Percentiles rank a stretch among this genome's conserved stretches.
Conservation (phyloP, 2,888 invertebrate genomes). For the Synergus umbraculus region DNA sequence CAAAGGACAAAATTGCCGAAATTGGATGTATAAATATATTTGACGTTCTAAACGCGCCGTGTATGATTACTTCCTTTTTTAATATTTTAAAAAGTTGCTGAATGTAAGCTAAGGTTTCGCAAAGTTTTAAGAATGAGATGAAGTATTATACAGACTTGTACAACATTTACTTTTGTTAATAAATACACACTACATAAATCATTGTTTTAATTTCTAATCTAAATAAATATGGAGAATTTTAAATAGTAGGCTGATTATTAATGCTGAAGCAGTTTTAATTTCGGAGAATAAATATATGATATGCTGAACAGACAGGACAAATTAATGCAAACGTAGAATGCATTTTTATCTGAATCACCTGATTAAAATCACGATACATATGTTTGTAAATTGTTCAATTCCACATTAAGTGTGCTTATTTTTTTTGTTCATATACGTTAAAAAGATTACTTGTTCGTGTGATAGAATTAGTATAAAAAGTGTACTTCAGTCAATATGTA, state of each 20-base stretch:
- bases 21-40: neutral
- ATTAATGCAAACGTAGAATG: neutral
- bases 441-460: neutral
- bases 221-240: neutral
- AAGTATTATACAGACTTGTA: constrained; percentile 30
- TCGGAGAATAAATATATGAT: constrained; percentile 11
- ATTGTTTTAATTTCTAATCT: neutral
- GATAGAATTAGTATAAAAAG: constrained; percentile 23
- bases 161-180: constrained; percentile 29
- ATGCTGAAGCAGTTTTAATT: constrained; percentile 6
- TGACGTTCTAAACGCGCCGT: constrained; percentile 4
- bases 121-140: neutral
- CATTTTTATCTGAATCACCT: neutral
- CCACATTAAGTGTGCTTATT: neutral
- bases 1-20: constrained; percentile 13
- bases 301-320: neutral
- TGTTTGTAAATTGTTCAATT: neutral
- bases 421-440: neutral
- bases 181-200: neutral
- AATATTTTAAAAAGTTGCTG: neutral
- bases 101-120: neutral
- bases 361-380: constrained; percentile 11
- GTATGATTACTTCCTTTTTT: neutral
- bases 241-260: neutral
- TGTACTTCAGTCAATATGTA: constrained; percentile 28